phyloP scores from a whole-genome alignment of 2,888 invertebrate genomes.

The Salpingus planirostris region DNA sequence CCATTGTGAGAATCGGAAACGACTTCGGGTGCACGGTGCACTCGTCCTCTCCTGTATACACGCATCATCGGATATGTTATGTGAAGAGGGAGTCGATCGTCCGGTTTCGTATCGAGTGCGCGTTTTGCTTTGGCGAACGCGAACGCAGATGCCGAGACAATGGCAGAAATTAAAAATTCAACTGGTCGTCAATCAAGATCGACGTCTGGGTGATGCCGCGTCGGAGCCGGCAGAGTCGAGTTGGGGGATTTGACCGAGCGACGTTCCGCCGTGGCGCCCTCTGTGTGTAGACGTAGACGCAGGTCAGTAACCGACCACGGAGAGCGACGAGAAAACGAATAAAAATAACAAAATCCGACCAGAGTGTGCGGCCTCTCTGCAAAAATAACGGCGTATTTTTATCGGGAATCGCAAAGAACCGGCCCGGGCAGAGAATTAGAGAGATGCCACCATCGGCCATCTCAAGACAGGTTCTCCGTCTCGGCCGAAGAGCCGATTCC shows the following conservation, averaged over 20 bases:
- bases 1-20: too few relatives aligned
- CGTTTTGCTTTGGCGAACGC: too few relatives aligned
- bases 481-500: background rate
- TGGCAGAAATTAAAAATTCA: constrained; percentile 28
- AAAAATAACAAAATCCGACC: constrained; percentile 42
- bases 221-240: constrained; percentile 5
- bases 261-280: constrained; percentile 28
- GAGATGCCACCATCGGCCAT: constrained; percentile 14
- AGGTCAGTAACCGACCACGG: constrained; percentile 32
- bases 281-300: constrained; percentile 28
- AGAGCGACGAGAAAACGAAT: constrained; percentile 35
- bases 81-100: too few relatives aligned
- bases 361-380: constrained; percentile 31
- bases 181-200: constrained; percentile 30
- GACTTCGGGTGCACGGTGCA: too few relatives aligned
- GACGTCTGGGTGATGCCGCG: constrained; percentile 8
- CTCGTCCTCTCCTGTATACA: too few relatives aligned
- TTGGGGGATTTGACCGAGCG: constrained; percentile 18
- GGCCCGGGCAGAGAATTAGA: constrained; percentile 34
- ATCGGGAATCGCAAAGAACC: constrained; percentile 38
- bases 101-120: too few relatives aligned
- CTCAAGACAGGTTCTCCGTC: constrained; percentile 9
- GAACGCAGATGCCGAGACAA: constrained; percentile 18
- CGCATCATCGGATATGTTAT: too few relatives aligned
- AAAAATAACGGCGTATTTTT: constrained; percentile 44